These are phyloP conservation scores for Holacanthus passer DNA, from an alignment of 2,113 vertebrate species.

Conservation along the genomic window DNA sequence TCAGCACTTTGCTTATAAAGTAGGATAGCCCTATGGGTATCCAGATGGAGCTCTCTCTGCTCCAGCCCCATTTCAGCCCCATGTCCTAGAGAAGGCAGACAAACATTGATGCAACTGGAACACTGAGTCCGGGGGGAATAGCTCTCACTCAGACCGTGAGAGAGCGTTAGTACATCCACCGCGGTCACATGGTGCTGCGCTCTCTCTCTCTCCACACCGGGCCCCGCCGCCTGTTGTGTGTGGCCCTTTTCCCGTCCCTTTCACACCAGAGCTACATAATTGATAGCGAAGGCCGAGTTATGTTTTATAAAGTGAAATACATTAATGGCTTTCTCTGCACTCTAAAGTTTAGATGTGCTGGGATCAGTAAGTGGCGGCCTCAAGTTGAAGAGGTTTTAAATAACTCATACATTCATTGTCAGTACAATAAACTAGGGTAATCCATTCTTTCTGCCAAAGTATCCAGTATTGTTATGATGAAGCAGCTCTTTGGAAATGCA, in stretches of 20 bases:
- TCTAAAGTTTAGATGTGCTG: constrained; percentile 55
- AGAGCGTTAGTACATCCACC: constrained; percentile 67
- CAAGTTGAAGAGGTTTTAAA: constrained; percentile 61
- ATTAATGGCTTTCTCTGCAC: constrained; percentile 63
- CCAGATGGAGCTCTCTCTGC: constrained; percentile 69
- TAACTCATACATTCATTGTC: constrained; percentile 54
- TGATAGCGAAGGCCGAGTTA: constrained; percentile 71
- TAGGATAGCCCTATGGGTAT: constrained; percentile 62
- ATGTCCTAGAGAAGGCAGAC: constrained; percentile 69
- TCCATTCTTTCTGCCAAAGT: constrained; percentile 56
- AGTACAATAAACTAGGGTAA: constrained; percentile 39
- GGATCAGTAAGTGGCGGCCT: constrained; percentile 52
- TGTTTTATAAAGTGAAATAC: constrained; percentile 73
- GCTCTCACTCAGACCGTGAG: constrained; percentile 73
- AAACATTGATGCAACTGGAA: constrained; percentile 78
- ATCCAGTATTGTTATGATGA: constrained; percentile 26
- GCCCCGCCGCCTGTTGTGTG: constrained; percentile 59
- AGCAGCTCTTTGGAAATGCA: constrained; percentile 2
- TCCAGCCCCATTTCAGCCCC: constrained; percentile 68
- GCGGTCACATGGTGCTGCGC: constrained; percentile 71
- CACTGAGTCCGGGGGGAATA: constrained; percentile 75
- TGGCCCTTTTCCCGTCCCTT: constrained; percentile 52
- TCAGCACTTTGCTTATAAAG: constrained; percentile 46
- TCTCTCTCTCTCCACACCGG: constrained; percentile 44
- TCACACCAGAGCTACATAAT: constrained; percentile 75